A percentile compares a stretch with the other conserved stretches of the same genome.
Conservation (phyloP, 2,888 invertebrate genomes). For the Lampropteryx suffumata region DNA sequence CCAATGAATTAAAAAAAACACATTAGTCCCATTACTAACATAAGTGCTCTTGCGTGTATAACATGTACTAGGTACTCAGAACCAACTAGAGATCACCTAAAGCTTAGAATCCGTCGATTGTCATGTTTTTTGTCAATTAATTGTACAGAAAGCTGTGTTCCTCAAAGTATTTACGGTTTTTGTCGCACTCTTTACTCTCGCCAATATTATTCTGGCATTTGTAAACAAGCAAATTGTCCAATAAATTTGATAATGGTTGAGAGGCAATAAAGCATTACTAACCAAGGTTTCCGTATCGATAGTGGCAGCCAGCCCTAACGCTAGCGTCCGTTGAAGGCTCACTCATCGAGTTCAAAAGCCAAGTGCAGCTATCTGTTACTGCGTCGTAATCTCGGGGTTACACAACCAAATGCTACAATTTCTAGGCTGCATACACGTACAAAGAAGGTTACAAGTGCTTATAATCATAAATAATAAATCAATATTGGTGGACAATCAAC, state of each 20-base stretch:
- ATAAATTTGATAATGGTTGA: constrained; percentile 6
- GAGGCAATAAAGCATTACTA: constrained; percentile 15
- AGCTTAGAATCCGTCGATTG: too few relatives aligned
- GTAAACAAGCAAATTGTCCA: background rate
- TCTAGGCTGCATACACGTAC: constrained; percentile 22
- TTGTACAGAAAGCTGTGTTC: too few relatives aligned
- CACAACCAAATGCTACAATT: constrained; percentile 55
- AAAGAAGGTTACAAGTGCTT: constrained; percentile 9
- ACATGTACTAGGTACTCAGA: too few relatives aligned
- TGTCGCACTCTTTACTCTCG: background rate
- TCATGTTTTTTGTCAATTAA: too few relatives aligned
- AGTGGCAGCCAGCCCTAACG: constrained; percentile 33
- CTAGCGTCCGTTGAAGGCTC: constrained; percentile 66
- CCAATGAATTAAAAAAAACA: too few relatives aligned
- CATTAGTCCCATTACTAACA: too few relatives aligned
- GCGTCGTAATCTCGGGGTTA: constrained; percentile 54
- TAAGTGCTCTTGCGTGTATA: too few relatives aligned
- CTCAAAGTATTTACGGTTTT: background rate
- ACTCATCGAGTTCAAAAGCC: constrained; percentile 79
- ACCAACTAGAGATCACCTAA: too few relatives aligned
- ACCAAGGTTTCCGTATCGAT: constrained; percentile 16
- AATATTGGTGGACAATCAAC: too few relatives aligned
- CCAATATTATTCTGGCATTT: too few relatives aligned
- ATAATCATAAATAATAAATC: too few relatives aligned
- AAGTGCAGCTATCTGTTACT: constrained; percentile 66